Evolutionary conservation across 2,113 vertebrate species (phyloP).

Genomic region (Oophaga pumilio): DNA sequence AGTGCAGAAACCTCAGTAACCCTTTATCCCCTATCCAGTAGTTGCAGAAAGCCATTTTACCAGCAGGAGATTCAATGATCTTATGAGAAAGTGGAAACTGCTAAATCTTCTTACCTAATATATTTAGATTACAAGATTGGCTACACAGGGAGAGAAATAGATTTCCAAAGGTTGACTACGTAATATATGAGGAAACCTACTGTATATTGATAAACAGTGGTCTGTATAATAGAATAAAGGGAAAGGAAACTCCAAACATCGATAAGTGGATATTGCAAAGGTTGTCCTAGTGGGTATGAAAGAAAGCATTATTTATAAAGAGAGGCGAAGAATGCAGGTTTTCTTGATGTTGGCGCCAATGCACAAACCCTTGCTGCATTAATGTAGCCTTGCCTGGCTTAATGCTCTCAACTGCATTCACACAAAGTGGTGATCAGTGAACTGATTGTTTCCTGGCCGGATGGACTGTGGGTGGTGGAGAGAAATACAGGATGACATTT

Average conservation of each 20-base stretch:
- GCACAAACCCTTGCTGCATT: constrained; percentile 16
- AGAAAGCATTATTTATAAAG: constrained; percentile 50
- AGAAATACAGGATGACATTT: constrained; percentile 43
- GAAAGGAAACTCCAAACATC: background rate
- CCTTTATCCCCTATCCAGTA: background rate
- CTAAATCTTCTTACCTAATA: background rate
- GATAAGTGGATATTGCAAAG: constrained; percentile 35
- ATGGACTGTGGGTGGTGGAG: constrained; percentile 54
- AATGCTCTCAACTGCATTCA: constrained; percentile 30
- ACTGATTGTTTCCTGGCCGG: constrained; percentile 52
- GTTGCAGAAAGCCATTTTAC: background rate
- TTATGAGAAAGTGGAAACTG: background rate
- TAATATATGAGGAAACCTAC: background rate
- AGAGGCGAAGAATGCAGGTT: constrained; percentile 48
- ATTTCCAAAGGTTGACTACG: background rate
- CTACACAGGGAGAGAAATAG: background rate
- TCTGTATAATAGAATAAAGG: background rate
- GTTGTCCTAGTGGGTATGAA: constrained; percentile 49
- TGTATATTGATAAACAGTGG: background rate
- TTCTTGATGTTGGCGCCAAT: constrained; percentile 51
- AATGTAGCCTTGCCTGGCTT: constrained; percentile 35
- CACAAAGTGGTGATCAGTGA: constrained; percentile 49
- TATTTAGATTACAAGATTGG: background rate
- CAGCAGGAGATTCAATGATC: background rate
- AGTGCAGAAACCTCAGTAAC: background rate